Evolutionary conservation across 1,140 invertebrate species (phyloP), one percentile per base, ranked within the genome.

Genomic region (Trachymyrmex septentrionalis): DNA sequence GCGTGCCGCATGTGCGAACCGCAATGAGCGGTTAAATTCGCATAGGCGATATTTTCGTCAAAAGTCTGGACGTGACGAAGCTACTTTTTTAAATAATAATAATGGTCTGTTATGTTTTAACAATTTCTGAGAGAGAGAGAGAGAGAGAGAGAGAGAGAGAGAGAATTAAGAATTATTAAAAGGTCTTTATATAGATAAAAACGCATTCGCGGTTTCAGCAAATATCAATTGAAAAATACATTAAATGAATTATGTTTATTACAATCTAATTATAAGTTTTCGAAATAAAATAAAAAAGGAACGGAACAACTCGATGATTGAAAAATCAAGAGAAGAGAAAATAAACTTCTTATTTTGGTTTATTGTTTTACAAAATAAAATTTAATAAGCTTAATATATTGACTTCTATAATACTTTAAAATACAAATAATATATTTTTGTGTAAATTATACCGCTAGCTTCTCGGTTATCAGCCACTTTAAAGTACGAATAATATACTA

Each of bases 1-100:
- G 57, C 80, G 69, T 34, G 55, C 67, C 24, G 67, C 38, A 82
- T 73, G 57, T 73, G 38, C 66, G 16, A 71, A 57, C 38, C 78
- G 77, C 34, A 19, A 44, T 30, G 30, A 21, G 10, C 16, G 24
- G n/a, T 24, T 44, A 44, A 44, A 44, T 61, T 72, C 27, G 30
- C 30, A 12, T 21, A 71, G 21, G 12, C 55, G 38, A 34, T 84
- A 84, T 84, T 84, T 75, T 61, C 16, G 55, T 21, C 34, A 27
- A 44, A 44, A 44, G 1, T 44, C 9, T 12, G 38, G 38, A 44
- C 9, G 1, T 9, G 38, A 44, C 10, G 12, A 44, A 9, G 2
- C 9, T 10, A 10, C 38, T 12, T 44, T n/a, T n/a, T n/a, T n/a
- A n/a, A n/a, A n/a, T n/a, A n/a, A n/a, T n/a, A n/a, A n/a, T n/a